Base-by-base conservation (phyloP, 2,888 invertebrate species). In the Drosophila borealis region DNA sequence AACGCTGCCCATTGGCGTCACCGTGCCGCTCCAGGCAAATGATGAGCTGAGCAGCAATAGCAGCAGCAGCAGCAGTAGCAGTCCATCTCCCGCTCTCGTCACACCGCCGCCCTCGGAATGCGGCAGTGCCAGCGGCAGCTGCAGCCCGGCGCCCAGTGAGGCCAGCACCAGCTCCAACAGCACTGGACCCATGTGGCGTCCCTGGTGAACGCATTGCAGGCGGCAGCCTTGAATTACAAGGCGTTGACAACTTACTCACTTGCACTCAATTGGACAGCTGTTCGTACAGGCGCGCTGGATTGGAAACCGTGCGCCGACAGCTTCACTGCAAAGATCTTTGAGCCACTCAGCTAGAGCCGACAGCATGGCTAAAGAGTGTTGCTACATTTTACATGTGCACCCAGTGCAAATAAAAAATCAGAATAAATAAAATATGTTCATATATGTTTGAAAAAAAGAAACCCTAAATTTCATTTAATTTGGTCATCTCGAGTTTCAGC, bases 91-190 rank as follows among this genome's bases (percentile, higher is more conserved):
- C 6, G 74, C 78, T 3, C 65, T 91, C 53, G 89, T 92, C 10
- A 92, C 92, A 5, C 92, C 92, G 13, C 92, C 92, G 4, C 92
- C 92, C 0, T 92, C 92, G 21, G 92, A 92, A 70, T 92, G 92
- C 68, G 92, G 90, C 65, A 92, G 92, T 70, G 92, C 91, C 63
- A 91, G 92, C 65, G 91, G 92, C 41, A 90, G 86, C 51, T 91
- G 89, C 74, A 92, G 92, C 73, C 92, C 92, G 29, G 91, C 91
- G 4, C 92, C 91, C 29, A 92, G 92, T 70, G 92, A 92, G 54
- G 83, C 89, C 29, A 86, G 90, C 70, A 84, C 78, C 65, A 90
- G 81, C 44, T 79, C 85, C 37, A 76, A 75, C 53, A 88, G 80
- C 59, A 67, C 70, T 5, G 83, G 87, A 44, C 78, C 90, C 44